Evolutionary conservation across 2,113 vertebrate species (phyloP).

Genomic region (Oryzias javanicus): DNA sequence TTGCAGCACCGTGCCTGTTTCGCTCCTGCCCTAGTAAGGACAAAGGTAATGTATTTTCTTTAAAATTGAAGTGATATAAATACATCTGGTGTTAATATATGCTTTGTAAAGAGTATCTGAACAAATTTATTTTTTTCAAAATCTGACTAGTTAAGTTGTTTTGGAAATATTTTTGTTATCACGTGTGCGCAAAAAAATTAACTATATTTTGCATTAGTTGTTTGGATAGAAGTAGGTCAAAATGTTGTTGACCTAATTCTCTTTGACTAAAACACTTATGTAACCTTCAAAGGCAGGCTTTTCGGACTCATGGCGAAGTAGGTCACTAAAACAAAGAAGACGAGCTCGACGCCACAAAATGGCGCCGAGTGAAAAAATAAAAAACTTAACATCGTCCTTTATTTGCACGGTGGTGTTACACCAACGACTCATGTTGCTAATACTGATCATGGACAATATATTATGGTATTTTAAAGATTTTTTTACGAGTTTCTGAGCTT

Average conservation of each 20-base stretch:
- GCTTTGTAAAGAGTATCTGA: too few relatives aligned
- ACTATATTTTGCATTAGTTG: not conserved
- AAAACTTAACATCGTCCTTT: not conserved
- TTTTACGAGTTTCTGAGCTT: too few relatives aligned
- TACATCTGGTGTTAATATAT: too few relatives aligned
- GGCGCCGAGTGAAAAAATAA: conserved; percentile 49
- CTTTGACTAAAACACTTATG: not conserved
- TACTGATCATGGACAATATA: too few relatives aligned
- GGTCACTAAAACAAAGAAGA: conserved; percentile 27
- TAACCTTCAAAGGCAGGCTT: not conserved
- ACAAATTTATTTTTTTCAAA: too few relatives aligned
- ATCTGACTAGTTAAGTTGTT: too few relatives aligned
- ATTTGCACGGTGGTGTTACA: too few relatives aligned
- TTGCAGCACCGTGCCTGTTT: fast-evolving
- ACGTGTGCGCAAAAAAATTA: not conserved
- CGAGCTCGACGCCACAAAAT: conserved; percentile 58
- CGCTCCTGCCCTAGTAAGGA: fast-evolving
- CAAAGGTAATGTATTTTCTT: conserved; percentile 28
- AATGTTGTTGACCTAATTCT: not conserved
- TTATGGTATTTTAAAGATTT: too few relatives aligned
- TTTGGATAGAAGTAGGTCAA: fast-evolving
- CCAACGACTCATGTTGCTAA: too few relatives aligned
- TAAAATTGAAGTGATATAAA: too few relatives aligned
- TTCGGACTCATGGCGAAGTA: not conserved
- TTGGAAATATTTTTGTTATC: too few relatives aligned